Conservation (phyloP, 2,888 invertebrate genomes). For the Petrolisthes cinctipes region DNA sequence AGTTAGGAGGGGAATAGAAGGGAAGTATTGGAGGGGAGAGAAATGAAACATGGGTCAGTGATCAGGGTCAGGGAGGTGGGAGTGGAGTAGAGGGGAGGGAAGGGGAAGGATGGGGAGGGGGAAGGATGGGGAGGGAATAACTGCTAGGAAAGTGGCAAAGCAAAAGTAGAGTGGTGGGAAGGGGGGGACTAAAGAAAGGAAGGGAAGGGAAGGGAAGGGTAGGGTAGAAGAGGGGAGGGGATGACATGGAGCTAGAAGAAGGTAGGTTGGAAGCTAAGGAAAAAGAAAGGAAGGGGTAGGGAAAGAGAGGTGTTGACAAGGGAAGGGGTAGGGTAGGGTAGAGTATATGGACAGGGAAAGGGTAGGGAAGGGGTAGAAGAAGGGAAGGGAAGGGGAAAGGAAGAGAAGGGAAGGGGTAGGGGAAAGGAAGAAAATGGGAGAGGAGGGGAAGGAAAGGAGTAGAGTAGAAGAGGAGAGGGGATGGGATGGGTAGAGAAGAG, state of each 20-base stretch:
- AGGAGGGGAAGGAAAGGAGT: neutral
- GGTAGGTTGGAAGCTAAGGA: neutral
- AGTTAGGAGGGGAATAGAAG: neutral
- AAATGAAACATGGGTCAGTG: neutral
- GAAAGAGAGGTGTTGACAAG: too few species aligned
- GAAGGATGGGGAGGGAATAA: too few species aligned
- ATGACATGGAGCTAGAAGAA: neutral
- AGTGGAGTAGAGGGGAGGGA: too few species aligned
- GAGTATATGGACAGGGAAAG: neutral
- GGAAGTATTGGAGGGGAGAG: neutral
- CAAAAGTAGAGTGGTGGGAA: neutral
- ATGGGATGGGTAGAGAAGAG: too few species aligned
- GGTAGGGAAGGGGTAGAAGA: neutral
- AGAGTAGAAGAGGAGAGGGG: neutral
- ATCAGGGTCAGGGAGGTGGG: neutral
- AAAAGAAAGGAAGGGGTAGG: too few species aligned
- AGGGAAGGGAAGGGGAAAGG: neutral
- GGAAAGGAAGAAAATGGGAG: neutral
- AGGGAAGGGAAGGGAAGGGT: neutral
- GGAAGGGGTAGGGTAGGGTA: neutral
- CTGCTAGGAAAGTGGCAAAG: neutral
- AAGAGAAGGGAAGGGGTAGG: neutral
- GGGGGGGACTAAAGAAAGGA: neutral
- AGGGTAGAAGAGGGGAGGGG: neutral
- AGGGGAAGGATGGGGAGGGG: neutral